Base-by-base conservation (phyloP, 2,113 vertebrate species). In the Coreoperca whiteheadi region DNA sequence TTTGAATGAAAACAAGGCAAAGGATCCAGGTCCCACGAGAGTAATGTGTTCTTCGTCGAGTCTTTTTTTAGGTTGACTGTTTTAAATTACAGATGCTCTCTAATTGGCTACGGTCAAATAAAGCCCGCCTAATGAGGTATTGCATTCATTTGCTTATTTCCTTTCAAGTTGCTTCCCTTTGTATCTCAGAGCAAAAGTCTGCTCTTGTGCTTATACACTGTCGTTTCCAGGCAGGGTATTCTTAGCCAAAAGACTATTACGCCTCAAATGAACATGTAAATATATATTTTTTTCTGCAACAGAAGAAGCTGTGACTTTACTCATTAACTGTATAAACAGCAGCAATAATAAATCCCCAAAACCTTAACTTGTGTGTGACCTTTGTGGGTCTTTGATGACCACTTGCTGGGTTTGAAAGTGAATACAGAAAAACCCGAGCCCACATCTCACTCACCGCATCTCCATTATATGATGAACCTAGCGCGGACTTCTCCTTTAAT, bases 31-130 rank as follows among this genome's bases (percentile, higher is more conserved):
- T 88, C 90, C 84, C 89, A 48, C 18, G 84, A 81, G 88, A 77
- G 74, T 85, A 86, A 89, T 68, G 72, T 69, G 85, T 83, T 92
- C 87, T 87, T 90, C 18, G 68, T 86, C 70, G 81, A 87, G 79
- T 87, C 85, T 94, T 88, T 90, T 94, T 92, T 94, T 89, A 86
- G 90, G 83, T 84, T 76, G 90, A 91, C 90, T 93, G 90, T 93
- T 94, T 93, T 93, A 94, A 94, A 94, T 93, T 94, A 93, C 89
- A 91, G 91, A 91, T 92, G 90, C 91, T 90, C 88, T 94, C 88
- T 94, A 94, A 95, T 94, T 92, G 89, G 92, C 92, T 76, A 93
- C 87, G 88, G 92, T 90, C 89, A 94, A 93, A 94, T 94, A 92
- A 94, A 94, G 90, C 86, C 86, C 61, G 77, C 77, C 92, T 93